These are phyloP conservation scores for Caradrina clavipalpis DNA, from an alignment of 2,888 invertebrate species.

Conservation along the genomic window DNA sequence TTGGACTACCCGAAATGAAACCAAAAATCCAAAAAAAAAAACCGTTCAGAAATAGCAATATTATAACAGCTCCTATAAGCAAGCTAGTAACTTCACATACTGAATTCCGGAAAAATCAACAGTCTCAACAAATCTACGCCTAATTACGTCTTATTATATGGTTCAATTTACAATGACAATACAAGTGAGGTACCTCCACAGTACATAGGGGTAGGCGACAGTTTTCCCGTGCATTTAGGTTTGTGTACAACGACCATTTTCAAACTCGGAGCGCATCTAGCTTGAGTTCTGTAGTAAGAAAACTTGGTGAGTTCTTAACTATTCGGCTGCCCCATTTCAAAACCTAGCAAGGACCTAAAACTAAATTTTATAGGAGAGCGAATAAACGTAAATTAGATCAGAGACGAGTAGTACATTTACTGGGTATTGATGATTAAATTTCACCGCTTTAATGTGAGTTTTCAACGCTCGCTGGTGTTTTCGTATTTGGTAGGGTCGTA, in stretches of 20 bases:
- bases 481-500: no score
- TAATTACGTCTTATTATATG: not conserved
- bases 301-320: conserved; percentile 80
- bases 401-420: no score
- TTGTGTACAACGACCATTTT: conserved; percentile 85
- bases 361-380: no score
- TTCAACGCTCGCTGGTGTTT: no score
- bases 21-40: not conserved
- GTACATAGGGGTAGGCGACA: conserved; percentile 74
- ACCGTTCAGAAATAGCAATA: not conserved
- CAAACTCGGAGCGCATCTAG: conserved; percentile 70
- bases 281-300: conserved; percentile 83
- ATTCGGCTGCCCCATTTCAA: no score
- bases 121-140: conserved; percentile 17
- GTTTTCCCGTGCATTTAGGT: conserved; percentile 74
- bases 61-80: not conserved
- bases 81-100: not conserved
- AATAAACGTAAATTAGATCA: no score
- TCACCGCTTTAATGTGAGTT: no score
- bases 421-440: no score
- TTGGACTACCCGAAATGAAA: no score
- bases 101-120: not conserved
- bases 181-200: conserved; percentile 75
- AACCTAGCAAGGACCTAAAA: no score
- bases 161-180: conserved; percentile 35